Evolutionary conservation across 2,888 invertebrate species (phyloP).

Genomic region (Pecten maximus): DNA sequence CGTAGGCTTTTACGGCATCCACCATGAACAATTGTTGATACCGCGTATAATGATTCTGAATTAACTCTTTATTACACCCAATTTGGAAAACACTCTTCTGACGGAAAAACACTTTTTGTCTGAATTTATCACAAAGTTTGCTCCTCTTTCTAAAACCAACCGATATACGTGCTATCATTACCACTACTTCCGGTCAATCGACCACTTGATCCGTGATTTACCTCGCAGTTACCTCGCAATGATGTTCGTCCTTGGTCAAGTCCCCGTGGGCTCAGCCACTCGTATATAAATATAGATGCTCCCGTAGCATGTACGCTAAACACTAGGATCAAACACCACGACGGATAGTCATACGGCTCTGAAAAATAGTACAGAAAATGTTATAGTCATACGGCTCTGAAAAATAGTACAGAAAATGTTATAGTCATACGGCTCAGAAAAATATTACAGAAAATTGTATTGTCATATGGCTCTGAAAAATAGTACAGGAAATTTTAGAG

Average conservation of each 20-base stretch:
- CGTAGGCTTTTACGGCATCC: no score
- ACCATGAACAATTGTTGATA: no score
- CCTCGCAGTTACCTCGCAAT: constrained; percentile 71
- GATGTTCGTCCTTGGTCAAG: constrained; percentile 78
- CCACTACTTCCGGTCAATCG: background rate
- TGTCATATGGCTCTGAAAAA: constrained; percentile 95
- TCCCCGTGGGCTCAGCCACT: constrained; percentile 82
- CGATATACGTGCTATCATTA: background rate
- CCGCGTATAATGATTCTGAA: no score
- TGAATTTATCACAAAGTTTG: background rate
- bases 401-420: constrained; percentile 71
- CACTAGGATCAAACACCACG: constrained; percentile 87
- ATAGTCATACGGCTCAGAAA: constrained; percentile 97
- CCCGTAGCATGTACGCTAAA: constrained; percentile 82
- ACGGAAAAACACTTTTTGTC: background rate
- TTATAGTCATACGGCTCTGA: constrained; percentile 98
- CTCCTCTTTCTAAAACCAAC: background rate
- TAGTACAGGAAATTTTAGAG: background rate
- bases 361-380: constrained; percentile 75
- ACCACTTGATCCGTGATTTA: constrained; percentile 57
- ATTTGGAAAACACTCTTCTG: no score
- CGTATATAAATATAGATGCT: constrained; percentile 82
- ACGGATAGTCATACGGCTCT: constrained; percentile 99
- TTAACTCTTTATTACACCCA: no score
- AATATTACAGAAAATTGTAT: constrained; percentile 79